Conservation (phyloP, 2,113 vertebrate species). For the Geococcyx californianus region DNA sequence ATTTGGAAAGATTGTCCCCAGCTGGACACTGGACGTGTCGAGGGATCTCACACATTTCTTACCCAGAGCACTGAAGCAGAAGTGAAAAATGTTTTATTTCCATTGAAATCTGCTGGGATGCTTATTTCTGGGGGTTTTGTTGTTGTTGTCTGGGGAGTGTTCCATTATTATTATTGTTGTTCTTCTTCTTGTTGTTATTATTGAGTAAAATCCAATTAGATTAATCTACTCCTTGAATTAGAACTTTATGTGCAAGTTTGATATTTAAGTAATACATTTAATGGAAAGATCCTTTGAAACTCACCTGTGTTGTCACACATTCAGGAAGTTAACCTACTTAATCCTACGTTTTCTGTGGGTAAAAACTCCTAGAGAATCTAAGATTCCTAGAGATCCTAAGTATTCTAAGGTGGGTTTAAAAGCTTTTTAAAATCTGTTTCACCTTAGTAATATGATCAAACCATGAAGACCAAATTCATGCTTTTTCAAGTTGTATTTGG, state of each 20-base stretch:
- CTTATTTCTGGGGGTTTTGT: not conserved
- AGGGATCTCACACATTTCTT: not conserved
- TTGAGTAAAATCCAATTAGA: not conserved
- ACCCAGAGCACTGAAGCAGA: not conserved
- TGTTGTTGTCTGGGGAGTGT: not conserved
- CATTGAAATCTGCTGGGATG: not conserved
- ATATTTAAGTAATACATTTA: not conserved
- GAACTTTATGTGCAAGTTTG: fast-evolving
- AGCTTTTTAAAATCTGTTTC: not conserved
- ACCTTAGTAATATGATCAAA: not conserved
- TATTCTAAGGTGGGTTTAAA: not conserved
- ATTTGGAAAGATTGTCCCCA: not conserved
- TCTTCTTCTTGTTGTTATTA: not conserved
- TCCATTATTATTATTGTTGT: not conserved
- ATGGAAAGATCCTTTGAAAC: not conserved
- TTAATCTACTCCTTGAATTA: not conserved
- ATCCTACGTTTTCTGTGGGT: not conserved
- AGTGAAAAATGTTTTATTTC: not conserved
- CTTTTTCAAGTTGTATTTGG: not conserved
- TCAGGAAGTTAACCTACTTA: not conserved
- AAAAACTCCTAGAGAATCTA: not conserved
- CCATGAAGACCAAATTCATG: fast-evolving
- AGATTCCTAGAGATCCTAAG: no score
- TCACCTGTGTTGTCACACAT: fast-evolving
- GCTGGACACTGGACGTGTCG: fast-evolving